phyloP scores from a whole-genome alignment of 2,888 invertebrate genomes.

The Trichacis sp. region DNA sequence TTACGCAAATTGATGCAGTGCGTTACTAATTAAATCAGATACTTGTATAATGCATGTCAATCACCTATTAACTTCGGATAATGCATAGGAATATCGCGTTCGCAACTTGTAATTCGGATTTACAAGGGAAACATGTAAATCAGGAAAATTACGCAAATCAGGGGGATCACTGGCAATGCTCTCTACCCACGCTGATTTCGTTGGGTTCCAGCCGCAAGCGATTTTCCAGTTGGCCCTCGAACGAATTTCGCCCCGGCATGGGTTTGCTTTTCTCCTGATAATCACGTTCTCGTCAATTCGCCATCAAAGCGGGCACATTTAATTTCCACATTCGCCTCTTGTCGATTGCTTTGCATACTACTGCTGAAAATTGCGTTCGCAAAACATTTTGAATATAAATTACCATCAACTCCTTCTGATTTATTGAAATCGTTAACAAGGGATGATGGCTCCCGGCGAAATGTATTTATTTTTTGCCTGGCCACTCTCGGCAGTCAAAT shows the following conservation, averaged over 20 bases:
- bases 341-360: slow-evolving; percentile 22
- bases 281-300: slow-evolving; percentile 31
- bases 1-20: background rate
- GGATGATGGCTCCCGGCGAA: too few species aligned
- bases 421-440: too few species aligned
- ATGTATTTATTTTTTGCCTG: too few species aligned
- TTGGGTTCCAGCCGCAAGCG: slow-evolving; percentile 22
- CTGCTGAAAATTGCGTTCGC: slow-evolving; percentile 23
- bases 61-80: slow-evolving; percentile 11
- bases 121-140: slow-evolving; percentile 20
- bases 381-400: background rate
- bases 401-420: too few species aligned
- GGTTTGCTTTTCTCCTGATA: slow-evolving; percentile 27
- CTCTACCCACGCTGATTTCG: slow-evolving; percentile 15
- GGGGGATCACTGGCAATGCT: slow-evolving; percentile 18
- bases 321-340: slow-evolving; percentile 29
- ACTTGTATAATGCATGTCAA: background rate
- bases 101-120: slow-evolving; percentile 17
- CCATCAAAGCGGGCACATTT: slow-evolving; percentile 34
- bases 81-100: slow-evolving; percentile 13
- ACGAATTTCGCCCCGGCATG: slow-evolving; percentile 26
- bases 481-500: too few species aligned
- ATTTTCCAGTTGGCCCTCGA: slow-evolving; percentile 29
- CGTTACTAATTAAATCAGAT: background rate
- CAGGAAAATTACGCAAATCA: slow-evolving; percentile 19